Evolutionary conservation across 1,140 invertebrate species (phyloP).

Genomic region (fruit fly (Drosophila melanogaster)): DNA sequence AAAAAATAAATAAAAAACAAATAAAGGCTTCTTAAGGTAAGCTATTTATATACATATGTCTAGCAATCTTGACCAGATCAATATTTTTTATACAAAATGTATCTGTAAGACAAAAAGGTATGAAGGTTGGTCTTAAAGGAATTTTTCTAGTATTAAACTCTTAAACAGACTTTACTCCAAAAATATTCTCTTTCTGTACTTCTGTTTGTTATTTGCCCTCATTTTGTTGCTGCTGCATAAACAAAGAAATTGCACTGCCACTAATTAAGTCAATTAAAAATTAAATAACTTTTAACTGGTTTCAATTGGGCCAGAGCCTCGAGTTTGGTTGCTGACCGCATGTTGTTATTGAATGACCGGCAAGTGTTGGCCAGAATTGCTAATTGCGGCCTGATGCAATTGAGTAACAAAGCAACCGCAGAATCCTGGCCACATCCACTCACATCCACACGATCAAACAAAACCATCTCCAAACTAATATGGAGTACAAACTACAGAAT

Average conservation of each 20-base stretch:
- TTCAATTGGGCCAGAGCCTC: conserved; percentile 27
- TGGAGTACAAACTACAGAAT: not conserved
- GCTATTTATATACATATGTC: too few species aligned
- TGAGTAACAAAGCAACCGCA: conserved; percentile 57
- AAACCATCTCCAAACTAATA: conserved; percentile 6
- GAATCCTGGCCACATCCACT: conserved; percentile 41
- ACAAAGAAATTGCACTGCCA: conserved; percentile 63
- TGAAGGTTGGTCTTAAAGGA: not conserved
- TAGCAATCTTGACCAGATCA: not conserved
- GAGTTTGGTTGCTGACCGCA: conserved; percentile 33
- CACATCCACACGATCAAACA: conserved; percentile 1
- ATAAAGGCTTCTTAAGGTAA: too few species aligned
- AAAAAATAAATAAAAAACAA: too few species aligned
- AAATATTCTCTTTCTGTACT: not conserved
- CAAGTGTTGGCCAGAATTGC: conserved; percentile 56
- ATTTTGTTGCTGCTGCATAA: conserved; percentile 62
- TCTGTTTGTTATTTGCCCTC: not conserved
- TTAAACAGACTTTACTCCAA: too few species aligned
- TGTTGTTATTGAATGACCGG: conserved; percentile 58
- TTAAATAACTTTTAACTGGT: conserved; percentile 74
- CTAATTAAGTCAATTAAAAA: conserved; percentile 80
- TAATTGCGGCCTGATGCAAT: conserved; percentile 58
- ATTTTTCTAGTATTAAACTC: not conserved
- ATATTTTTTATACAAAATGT: not conserved
- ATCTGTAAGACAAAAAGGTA: too few species aligned